Evolutionary conservation across 2,113 vertebrate species (phyloP), one percentile per base, ranked within the genome.

Genomic region (Equus quagga): DNA sequence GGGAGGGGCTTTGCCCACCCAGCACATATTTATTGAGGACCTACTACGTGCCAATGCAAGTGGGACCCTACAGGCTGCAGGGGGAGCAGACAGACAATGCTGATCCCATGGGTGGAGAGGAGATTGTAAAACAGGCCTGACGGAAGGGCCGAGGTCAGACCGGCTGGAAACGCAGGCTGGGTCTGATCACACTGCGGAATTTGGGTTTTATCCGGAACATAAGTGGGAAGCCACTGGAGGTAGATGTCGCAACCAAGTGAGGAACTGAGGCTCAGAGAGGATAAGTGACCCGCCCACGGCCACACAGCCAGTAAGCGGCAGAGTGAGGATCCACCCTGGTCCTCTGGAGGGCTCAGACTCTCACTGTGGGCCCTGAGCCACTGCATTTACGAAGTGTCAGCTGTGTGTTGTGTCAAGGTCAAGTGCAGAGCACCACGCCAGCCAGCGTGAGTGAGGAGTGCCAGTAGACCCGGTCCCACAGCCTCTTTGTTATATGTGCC

Each of bases 181-280:
- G 56, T 85, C 88, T 86, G 78, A 58, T 13, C 9, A 23, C 26
- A 44, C 15, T 41, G 5, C 2, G 13, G 93, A 62, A 60, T 17
- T 18, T 11, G 21, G 44, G 62, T 46, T 83, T 76, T 41, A 75
- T 69, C 58, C 58, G 23, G 13, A 64, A 46, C 26, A 0, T 41
- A 7, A 19, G 31, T 54, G 26, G n/a, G 46, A 72, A 69, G 64
- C 44, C 41, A n/a, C 64, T 60, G n/a, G 36, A 58, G 58, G 19
- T 17, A 79, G 41, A 46, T 23, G 17, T 26, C 1, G 2, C 44
- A 84, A 75, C 28, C 81, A 49, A 58, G 72, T 23, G 60, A 92
- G 41, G 24, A 86, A 65, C 58, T 11, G 51, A 89, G 65, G 70
- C 70, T 87, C 81, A 80, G 51, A 76, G 70, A 96, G 73, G 70